phyloP scores from a whole-genome alignment of 2,888 invertebrate genomes.

The Pyrochroa serraticornis region DNA sequence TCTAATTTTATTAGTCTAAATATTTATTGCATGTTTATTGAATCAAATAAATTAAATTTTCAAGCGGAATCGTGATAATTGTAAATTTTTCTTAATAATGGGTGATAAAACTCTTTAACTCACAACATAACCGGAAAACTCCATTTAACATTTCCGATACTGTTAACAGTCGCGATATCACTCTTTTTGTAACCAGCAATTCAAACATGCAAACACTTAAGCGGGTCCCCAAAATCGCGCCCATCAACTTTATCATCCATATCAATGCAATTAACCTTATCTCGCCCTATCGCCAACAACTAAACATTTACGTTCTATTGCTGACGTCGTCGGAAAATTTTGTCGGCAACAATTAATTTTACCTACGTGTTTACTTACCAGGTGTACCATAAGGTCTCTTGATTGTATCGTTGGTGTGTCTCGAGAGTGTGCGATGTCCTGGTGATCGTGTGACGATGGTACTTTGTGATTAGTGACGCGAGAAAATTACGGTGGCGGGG shows the following conservation, averaged over 20 bases:
- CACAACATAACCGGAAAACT: conserved; percentile 14
- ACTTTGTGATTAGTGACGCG: conserved; percentile 41
- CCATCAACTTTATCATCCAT: too few species aligned
- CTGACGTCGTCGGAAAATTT: neutral
- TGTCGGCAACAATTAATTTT: neutral
- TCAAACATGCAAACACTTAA: conserved; percentile 5
- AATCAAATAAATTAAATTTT: too few species aligned
- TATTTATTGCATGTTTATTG: too few species aligned
- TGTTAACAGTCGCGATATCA: conserved; percentile 13
- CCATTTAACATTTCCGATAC: conserved; percentile 16
- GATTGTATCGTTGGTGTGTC: neutral
- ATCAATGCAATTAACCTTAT: neutral
- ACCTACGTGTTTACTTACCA: too few species aligned
- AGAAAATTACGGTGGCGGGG: conserved; percentile 55
- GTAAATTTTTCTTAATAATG: too few species aligned
- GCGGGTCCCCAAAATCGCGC: neutral
- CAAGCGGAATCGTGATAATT: too few species aligned
- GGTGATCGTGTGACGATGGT: neutral
- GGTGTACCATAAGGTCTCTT: neutral
- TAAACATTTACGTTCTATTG: neutral
- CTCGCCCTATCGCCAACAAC: conserved; percentile 4
- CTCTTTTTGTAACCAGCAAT: conserved; percentile 7
- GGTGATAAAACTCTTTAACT: conserved; percentile 2
- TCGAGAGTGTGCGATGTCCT: neutral
- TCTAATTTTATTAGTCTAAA: conserved; percentile 10